Percentiles rank a stretch among this genome's conserved stretches.
These are phyloP conservation scores for Antheraea yamamai DNA, from an alignment of 2,888 invertebrate species.

Conservation along the genomic window DNA sequence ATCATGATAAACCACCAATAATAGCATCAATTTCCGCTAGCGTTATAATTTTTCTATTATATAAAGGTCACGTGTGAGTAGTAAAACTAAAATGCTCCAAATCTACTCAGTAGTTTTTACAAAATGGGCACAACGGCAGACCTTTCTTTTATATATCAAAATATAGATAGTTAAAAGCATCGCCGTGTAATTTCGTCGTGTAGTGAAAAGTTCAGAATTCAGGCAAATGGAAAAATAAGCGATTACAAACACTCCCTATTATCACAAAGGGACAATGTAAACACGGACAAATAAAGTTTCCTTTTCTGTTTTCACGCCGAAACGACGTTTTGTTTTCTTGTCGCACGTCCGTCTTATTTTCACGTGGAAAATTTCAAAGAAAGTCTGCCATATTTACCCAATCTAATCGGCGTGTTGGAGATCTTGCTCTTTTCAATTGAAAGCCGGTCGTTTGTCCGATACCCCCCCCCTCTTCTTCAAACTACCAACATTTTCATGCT, in stretches of 20 bases:
- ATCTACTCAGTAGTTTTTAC: too few relatives aligned
- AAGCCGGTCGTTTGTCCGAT: background rate
- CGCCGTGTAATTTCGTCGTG: background rate
- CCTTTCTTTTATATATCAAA: background rate
- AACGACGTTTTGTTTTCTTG: slow-evolving; percentile 4
- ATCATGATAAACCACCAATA: too few relatives aligned
- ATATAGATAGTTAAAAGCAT: background rate
- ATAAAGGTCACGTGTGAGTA: too few relatives aligned
- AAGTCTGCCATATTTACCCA: background rate
- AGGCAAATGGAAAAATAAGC: slow-evolving; percentile 7
- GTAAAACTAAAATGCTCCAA: too few relatives aligned
- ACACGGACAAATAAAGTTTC: slow-evolving; percentile 14
- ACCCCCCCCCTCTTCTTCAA: too few relatives aligned
- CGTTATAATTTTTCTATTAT: too few relatives aligned
- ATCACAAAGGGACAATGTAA: slow-evolving; percentile 19
- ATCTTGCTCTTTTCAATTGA: background rate
- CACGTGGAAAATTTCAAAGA: slow-evolving; percentile 2
- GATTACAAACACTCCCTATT: background rate
- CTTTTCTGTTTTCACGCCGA: background rate
- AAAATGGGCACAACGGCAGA: background rate
- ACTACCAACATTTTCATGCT: too few relatives aligned
- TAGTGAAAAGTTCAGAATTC: background rate
- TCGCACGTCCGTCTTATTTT: slow-evolving; percentile 2
- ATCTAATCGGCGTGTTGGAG: background rate
- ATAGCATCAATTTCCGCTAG: too few relatives aligned